phyloP scores from a whole-genome alignment of 2,113 vertebrate genomes.

The Balaeniceps rex region DNA sequence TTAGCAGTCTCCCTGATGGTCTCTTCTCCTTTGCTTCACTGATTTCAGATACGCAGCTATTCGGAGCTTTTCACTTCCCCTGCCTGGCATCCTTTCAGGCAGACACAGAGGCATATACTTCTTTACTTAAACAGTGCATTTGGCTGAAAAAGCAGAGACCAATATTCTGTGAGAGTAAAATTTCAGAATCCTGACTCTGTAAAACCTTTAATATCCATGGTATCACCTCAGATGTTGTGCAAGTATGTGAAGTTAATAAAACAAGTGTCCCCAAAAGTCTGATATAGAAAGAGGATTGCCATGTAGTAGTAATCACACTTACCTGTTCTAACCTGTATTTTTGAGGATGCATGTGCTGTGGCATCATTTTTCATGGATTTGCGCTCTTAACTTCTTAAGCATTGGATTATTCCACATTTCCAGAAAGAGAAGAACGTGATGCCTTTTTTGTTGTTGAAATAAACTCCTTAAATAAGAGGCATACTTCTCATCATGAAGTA shows the following conservation, averaged over 20 bases:
- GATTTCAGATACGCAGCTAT: conserved; percentile 35
- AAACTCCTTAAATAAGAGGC: background rate
- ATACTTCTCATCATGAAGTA: background rate
- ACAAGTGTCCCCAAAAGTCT: background rate
- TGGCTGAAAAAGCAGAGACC: background rate
- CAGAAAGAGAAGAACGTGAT: background rate
- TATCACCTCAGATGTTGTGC: background rate
- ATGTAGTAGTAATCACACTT: background rate
- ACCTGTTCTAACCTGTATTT: background rate
- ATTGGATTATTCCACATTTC: background rate
- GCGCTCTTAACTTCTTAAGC: background rate
- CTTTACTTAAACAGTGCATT: background rate
- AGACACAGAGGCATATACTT: background rate
- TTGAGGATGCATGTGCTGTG: background rate
- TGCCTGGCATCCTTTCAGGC: conserved; percentile 14
- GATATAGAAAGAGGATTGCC: background rate
- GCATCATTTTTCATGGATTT: background rate
- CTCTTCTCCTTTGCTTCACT: conserved; percentile 49
- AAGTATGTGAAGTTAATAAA: conserved; percentile 7
- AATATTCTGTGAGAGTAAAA: background rate
- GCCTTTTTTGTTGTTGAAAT: background rate
- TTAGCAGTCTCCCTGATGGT: conserved; percentile 15
- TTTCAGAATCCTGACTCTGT: background rate
- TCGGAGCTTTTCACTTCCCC: background rate
- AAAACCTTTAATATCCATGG: background rate